A percentile compares a stretch with the other conserved stretches of the same genome.
Conservation (phyloP, 2,797 vertebrate species). For the Mormyrus proboscirostris region DNA sequence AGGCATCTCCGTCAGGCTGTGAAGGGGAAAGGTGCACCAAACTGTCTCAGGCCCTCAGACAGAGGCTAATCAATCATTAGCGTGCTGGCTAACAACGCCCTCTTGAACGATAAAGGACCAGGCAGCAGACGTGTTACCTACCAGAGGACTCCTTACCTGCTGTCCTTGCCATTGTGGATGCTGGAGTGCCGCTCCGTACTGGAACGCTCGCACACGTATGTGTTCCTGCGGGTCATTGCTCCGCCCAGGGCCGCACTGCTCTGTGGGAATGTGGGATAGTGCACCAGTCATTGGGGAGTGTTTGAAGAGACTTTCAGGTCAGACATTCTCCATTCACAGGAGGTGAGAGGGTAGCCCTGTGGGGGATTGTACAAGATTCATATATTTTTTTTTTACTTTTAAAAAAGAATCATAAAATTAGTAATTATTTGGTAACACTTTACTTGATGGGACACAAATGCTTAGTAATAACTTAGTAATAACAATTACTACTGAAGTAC, state of each 20-base stretch:
- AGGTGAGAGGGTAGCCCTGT: neutral
- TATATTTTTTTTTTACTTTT: neutral
- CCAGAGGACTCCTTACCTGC: slow-evolving; percentile 64
- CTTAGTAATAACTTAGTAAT: neutral
- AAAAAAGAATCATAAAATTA: neutral
- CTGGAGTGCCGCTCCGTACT: slow-evolving; percentile 75
- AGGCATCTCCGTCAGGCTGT: slow-evolving; percentile 91
- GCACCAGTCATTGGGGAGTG: neutral
- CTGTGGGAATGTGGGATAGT: neutral
- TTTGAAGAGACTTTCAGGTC: neutral
- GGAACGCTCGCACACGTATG: slow-evolving; percentile 88
- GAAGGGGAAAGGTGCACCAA: neutral
- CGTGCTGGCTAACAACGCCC: neutral
- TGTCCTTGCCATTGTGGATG: slow-evolving; percentile 93
- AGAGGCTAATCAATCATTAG: neutral
- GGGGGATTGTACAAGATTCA: neutral
- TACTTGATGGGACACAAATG: neutral
- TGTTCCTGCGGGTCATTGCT: slow-evolving; percentile 83
- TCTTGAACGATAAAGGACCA: neutral
- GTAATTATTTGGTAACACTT: neutral
- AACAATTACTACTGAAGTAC: neutral
- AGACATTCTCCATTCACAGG: neutral
- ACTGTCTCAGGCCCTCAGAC: neutral
- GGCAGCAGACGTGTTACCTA: neutral
- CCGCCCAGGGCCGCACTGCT: slow-evolving; percentile 39